These are phyloP conservation scores for Tenebrio molitor DNA, from an alignment of 1,140 invertebrate species.

Conservation along the genomic window DNA sequence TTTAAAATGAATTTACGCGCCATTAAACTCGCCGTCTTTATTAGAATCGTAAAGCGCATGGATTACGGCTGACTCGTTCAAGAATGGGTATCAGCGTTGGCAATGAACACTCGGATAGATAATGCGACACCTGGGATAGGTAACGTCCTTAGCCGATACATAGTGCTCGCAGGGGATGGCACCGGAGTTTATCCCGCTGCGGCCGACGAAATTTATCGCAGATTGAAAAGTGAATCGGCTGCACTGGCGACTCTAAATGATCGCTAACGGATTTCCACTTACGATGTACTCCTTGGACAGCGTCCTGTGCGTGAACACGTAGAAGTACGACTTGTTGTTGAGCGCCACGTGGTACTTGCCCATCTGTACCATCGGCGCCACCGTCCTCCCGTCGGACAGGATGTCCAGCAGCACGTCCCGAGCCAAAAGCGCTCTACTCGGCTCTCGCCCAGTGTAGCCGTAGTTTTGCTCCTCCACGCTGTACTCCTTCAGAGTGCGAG, in stretches of 20 bases:
- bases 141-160: slow-evolving; percentile 57
- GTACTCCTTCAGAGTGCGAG: slow-evolving; percentile 78
- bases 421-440: slow-evolving; percentile 59
- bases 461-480: slow-evolving; percentile 63
- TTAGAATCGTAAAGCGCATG: slow-evolving; percentile 38
- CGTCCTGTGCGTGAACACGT: slow-evolving; percentile 89
- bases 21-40: slow-evolving; percentile 34
- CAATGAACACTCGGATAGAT: slow-evolving; percentile 50
- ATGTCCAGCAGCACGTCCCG: slow-evolving; percentile 88
- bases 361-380: slow-evolving; percentile 80
- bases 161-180: slow-evolving; percentile 49
- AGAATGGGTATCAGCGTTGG: slow-evolving; percentile 11
- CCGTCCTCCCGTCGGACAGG: slow-evolving; percentile 87
- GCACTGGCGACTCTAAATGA: neutral
- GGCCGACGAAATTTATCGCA: slow-evolving; percentile 50
- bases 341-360: slow-evolving; percentile 80
- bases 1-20: slow-evolving; percentile 31
- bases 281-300: slow-evolving; percentile 79
- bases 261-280: slow-evolving; percentile 64
- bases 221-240: slow-evolving; percentile 44
- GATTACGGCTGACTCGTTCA: slow-evolving; percentile 34
- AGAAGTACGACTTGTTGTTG: slow-evolving; percentile 88
- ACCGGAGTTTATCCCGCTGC: slow-evolving; percentile 43
- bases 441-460: slow-evolving; percentile 65
- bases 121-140: slow-evolving; percentile 58